A percentile compares a stretch with the other conserved stretches of the same genome.
Evolutionary conservation across 1,140 invertebrate genomes (phyloP).

Genomic region (Drosophila malerkotliana): DNA sequence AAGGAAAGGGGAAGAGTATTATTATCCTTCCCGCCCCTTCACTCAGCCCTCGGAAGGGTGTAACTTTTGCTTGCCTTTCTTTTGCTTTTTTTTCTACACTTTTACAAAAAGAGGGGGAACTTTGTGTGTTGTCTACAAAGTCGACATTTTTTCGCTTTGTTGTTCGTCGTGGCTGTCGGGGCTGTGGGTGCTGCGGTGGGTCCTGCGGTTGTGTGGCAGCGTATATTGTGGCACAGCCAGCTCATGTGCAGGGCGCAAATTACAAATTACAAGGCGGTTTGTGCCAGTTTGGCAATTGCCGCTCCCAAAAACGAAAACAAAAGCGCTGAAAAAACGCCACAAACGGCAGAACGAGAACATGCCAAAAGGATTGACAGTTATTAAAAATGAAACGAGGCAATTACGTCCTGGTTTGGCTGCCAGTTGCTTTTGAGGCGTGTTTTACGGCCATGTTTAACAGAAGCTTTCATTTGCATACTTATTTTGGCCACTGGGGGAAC

Average conservation of each 20-base stretch:
- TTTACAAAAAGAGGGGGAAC: background rate
- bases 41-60: background rate
- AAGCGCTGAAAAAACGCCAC: background rate
- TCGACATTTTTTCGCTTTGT: slow-evolving; percentile 39
- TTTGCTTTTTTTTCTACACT: slow-evolving; percentile 7
- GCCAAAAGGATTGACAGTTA: slow-evolving; percentile 79
- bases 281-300: slow-evolving; percentile 70
- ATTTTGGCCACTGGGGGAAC: background rate
- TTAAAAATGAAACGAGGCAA: slow-evolving; percentile 81
- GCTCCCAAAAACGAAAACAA: slow-evolving; percentile 52
- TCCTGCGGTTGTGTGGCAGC: slow-evolving; percentile 39
- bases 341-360: slow-evolving; percentile 7
- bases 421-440: slow-evolving; percentile 62
- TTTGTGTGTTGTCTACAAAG: slow-evolving; percentile 2
- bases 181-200: slow-evolving; percentile 27
- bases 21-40: background rate
- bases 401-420: slow-evolving; percentile 69
- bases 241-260: slow-evolving; percentile 60
- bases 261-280: slow-evolving; percentile 58
- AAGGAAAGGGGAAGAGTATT: slow-evolving; percentile 20
- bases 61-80: slow-evolving; percentile 12
- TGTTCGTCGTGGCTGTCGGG: slow-evolving; percentile 32
- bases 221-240: slow-evolving; percentile 18
- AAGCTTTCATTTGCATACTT: slow-evolving; percentile 63
- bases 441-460: slow-evolving; percentile 74